Conservation (phyloP, 2,797 vertebrate genomes). For the Lagodon rhomboides region DNA sequence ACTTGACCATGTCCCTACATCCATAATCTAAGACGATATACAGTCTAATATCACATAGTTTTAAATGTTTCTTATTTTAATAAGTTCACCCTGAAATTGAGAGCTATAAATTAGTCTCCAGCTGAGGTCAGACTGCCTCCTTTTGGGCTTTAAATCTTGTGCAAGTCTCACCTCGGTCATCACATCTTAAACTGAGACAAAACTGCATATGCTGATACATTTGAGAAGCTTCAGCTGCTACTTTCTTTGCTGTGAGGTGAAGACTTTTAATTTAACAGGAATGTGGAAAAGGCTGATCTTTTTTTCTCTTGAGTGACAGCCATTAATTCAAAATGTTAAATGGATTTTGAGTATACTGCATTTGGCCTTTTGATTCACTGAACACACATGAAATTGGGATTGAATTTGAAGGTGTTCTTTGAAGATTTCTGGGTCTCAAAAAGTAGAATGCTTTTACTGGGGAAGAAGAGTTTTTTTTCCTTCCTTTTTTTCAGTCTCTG, state of each 20-base stretch:
- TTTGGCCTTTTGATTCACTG: not conserved
- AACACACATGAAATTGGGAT: not conserved
- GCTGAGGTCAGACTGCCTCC: not conserved
- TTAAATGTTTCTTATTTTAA: not conserved
- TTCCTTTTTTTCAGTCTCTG: not conserved
- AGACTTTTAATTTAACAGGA: not conserved
- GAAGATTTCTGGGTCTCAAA: slow-evolving; percentile 9
- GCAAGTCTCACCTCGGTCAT: not conserved
- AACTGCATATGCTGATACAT: not conserved
- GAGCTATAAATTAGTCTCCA: not conserved
- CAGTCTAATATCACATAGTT: too few relatives aligned
- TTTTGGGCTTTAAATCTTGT: not conserved
- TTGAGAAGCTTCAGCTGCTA: not conserved
- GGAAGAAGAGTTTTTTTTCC: slow-evolving; percentile 7
- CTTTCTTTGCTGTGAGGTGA: not conserved
- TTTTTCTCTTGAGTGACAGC: not conserved
- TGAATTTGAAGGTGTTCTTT: slow-evolving; percentile 10
- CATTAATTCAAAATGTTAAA: not conserved
- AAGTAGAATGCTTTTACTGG: slow-evolving; percentile 18
- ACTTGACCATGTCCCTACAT: too few relatives aligned
- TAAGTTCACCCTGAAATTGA: not conserved
- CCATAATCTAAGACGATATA: too few relatives aligned
- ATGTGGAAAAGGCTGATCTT: not conserved
- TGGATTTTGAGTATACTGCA: not conserved
- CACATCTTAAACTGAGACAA: not conserved